These are phyloP conservation scores for Coregonus suidteri DNA, from an alignment of 2,797 vertebrate species.

Conservation along the genomic window DNA sequence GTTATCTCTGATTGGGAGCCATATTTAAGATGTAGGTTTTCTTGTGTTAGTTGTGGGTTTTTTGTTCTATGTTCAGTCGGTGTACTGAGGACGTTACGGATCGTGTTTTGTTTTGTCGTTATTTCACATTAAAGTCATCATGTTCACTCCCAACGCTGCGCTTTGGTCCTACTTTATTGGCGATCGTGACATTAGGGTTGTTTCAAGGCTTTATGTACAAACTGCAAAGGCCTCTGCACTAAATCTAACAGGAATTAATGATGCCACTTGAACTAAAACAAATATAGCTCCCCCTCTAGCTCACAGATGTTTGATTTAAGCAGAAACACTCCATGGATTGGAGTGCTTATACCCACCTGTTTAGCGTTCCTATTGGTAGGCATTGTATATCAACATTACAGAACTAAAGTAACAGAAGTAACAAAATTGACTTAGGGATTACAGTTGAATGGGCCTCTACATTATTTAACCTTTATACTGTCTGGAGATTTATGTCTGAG, in stretches of 20 bases:
- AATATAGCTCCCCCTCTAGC: not conserved
- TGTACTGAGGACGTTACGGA: no score
- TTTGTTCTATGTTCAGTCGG: no score
- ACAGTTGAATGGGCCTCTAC: not conserved
- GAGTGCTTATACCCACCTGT: constrained; percentile 1
- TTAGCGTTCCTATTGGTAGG: not conserved
- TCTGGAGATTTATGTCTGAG: not conserved
- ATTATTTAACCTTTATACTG: not conserved
- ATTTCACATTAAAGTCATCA: no score
- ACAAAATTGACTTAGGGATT: not conserved
- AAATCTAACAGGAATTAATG: constrained; percentile 28
- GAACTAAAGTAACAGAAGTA: not conserved
- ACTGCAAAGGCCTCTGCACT: constrained; percentile 22
- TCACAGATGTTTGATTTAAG: not conserved
- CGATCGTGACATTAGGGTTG: no score
- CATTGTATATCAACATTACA: not conserved
- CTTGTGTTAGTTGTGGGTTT: no score
- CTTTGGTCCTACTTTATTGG: no score
- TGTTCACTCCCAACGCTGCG: no score
- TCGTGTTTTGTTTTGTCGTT: no score
- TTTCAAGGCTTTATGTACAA: constrained; percentile 35
- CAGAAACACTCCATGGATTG: not conserved
- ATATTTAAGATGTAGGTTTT: no score
- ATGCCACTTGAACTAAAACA: not conserved
- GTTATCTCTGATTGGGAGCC: no score